Percentiles rank a stretch among this genome's conserved stretches.
Evolutionary conservation across 2,797 vertebrate species (phyloP).

Genomic region (Lutjanus argentimaculatus): DNA sequence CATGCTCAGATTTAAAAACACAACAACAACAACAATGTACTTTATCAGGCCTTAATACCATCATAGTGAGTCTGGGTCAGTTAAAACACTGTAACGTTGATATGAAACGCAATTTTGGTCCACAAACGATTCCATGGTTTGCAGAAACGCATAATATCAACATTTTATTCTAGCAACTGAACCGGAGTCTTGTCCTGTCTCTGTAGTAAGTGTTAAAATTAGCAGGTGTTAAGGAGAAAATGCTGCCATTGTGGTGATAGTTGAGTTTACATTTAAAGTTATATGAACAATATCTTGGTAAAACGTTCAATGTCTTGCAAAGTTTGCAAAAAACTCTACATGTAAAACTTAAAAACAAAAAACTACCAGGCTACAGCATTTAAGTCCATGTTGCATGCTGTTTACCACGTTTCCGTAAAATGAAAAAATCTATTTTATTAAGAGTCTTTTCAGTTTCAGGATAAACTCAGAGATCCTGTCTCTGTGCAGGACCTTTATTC

Average conservation of each 20-base stretch:
- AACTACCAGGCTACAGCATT: not conserved
- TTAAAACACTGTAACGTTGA: too few species aligned
- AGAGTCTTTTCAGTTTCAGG: not conserved
- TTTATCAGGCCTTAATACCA: not conserved
- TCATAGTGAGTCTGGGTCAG: not conserved
- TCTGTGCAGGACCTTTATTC: not conserved
- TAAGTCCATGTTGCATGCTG: not conserved
- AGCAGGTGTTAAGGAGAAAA: not conserved
- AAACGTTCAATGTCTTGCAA: not conserved
- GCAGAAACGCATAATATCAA: too few species aligned
- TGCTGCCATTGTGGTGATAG: not conserved
- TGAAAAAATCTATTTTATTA: not conserved
- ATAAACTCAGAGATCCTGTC: not conserved
- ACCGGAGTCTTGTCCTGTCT: not conserved
- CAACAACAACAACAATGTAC: not conserved
- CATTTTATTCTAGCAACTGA: too few species aligned
- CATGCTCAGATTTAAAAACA: slow-evolving; percentile 31
- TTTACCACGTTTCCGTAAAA: not conserved
- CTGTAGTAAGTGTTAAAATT: not conserved
- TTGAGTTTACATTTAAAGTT: not conserved
- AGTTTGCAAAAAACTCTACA: not conserved
- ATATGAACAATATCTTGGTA: not conserved
- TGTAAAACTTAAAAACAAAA: not conserved
- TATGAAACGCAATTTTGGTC: too few species aligned
- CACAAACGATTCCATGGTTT: too few species aligned